Evolutionary conservation across 2,888 invertebrate species (phyloP).

Genomic region (Epinotia bilunana): DNA sequence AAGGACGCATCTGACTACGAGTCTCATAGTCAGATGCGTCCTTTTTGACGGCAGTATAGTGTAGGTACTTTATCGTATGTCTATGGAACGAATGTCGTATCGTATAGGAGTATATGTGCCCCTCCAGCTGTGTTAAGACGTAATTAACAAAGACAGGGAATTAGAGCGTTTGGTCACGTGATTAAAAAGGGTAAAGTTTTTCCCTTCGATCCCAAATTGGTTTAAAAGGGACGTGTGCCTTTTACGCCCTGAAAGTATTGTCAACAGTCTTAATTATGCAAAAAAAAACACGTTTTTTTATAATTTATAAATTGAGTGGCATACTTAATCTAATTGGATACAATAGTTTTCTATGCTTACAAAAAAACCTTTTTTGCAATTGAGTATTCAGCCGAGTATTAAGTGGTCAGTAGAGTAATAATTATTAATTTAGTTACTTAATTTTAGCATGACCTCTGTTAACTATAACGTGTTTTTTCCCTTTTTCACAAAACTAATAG

Average conservation of each 20-base stretch:
- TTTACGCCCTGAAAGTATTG: slow-evolving; percentile 30
- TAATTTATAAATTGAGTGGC: slow-evolving; percentile 7
- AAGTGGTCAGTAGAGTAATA: too few relatives aligned
- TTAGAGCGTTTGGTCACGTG: slow-evolving; percentile 75
- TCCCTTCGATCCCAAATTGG: slow-evolving; percentile 73
- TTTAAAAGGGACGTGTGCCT: slow-evolving; percentile 70
- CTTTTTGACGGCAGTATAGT: too few relatives aligned
- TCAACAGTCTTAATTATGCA: slow-evolving; percentile 28
- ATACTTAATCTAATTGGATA: neutral
- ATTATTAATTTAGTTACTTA: too few relatives aligned
- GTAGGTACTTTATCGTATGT: neutral
- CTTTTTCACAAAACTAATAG: too few relatives aligned
- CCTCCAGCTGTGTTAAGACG: slow-evolving; percentile 21
- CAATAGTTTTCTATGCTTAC: neutral
- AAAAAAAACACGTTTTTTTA: slow-evolving; percentile 12
- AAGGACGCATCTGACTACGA: too few relatives aligned
- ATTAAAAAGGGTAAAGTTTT: slow-evolving; percentile 81
- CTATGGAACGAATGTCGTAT: neutral
- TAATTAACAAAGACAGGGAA: slow-evolving; percentile 51
- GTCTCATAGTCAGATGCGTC: too few relatives aligned
- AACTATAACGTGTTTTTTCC: too few relatives aligned
- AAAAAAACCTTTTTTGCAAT: neutral
- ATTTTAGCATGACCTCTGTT: too few relatives aligned
- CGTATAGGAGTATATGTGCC: neutral
- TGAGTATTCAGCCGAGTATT: neutral